Evolutionary conservation across 1,140 invertebrate genomes (phyloP).

Genomic region (Subanguina moxae): DNA sequence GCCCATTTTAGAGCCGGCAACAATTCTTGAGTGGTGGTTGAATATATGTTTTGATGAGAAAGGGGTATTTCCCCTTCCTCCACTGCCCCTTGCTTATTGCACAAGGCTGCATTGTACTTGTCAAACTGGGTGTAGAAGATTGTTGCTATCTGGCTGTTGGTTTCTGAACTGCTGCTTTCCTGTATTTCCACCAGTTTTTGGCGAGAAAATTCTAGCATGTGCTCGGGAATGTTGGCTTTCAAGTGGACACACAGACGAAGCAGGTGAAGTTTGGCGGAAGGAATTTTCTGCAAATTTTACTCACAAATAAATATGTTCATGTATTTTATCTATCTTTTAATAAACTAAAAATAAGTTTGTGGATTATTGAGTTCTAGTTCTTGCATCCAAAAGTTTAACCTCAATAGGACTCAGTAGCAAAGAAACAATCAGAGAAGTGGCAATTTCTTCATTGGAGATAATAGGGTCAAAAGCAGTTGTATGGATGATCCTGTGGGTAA

Average conservation of each 20-base stretch:
- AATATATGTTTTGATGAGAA: no score
- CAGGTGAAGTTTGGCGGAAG: conserved; percentile 17
- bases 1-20: no score
- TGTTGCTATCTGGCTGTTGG: neutral
- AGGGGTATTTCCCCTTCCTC: no score
- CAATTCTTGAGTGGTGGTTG: no score
- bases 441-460: conserved; percentile 18
- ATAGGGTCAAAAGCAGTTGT: neutral
- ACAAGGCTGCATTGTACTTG: neutral
- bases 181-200: neutral
- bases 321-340: no score
- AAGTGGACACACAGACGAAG: conserved; percentile 16
- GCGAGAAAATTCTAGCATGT: neutral
- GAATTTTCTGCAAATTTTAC: neutral
- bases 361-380: no score
- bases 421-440: conserved; percentile 12
- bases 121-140: conserved; percentile 4
- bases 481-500: conserved; percentile 17
- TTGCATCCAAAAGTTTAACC: no score
- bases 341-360: no score
- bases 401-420: neutral
- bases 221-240: neutral
- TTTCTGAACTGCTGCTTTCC: neutral
- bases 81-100: neutral
- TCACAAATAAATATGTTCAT: no score